Conservation (phyloP, 1,140 invertebrate genomes). For the Papilio polytes region DNA sequence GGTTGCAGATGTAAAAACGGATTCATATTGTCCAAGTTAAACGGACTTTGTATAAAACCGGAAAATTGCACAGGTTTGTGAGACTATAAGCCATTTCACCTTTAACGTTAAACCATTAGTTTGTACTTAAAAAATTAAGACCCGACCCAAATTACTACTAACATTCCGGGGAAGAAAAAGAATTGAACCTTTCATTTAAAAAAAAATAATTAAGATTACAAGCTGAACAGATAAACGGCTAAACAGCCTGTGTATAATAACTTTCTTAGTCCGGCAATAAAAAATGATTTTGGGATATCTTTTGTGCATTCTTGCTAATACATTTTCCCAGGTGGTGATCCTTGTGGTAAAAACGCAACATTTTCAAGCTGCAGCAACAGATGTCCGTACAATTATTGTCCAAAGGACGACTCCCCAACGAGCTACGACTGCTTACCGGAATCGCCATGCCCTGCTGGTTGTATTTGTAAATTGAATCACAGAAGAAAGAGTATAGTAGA, state of each 20-base stretch:
- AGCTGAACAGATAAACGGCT: no score
- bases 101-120: no score
- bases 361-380: constrained; percentile 43
- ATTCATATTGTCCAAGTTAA: constrained; percentile 29
- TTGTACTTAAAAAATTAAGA: no score
- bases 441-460: constrained; percentile 46
- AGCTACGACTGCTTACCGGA: constrained; percentile 42
- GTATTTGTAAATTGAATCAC: constrained; percentile 51
- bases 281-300: no score
- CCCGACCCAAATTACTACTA: no score
- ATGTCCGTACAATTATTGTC: constrained; percentile 51
- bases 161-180: no score
- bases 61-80: background rate
- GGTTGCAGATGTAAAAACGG: constrained; percentile 9
- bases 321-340: constrained; percentile 51
- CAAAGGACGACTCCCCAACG: constrained; percentile 46
- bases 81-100: background rate
- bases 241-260: no score
- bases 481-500: constrained; percentile 44
- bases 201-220: no score
- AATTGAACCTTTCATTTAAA: no score
- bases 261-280: no score
- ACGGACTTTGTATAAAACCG: constrained; percentile 1
- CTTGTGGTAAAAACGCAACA: constrained; percentile 45
- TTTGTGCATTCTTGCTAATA: constrained; percentile 39